Base-by-base conservation (phyloP, 2,797 vertebrate species). In the Ctenosaura bakeri region DNA sequence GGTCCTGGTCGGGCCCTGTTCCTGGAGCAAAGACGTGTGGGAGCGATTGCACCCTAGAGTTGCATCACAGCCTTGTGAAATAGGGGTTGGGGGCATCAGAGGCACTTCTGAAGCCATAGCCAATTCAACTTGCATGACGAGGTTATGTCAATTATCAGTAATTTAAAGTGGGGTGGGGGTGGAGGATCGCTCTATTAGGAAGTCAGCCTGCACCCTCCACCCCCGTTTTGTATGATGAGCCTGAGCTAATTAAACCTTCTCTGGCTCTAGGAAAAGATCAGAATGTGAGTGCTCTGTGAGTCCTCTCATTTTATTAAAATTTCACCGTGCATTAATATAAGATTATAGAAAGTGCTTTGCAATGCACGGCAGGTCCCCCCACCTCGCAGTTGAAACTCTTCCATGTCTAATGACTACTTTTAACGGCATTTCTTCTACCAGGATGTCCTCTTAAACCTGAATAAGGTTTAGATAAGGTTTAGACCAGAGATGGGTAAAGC, bases 191-290 rank as follows among this genome's bases (percentile, higher is more conserved):
- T 94, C 93, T 96, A 95, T 95, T 94, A 93, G 92, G 87, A 91
- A 94, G 94, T 94, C 94, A 95, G 90, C 91, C 91, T 20, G 14
- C 52, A 12, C 32, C n/a, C 93, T 90, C 89, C 89, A 92, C 94
- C 93, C 64, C 52, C 77, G 93, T 94, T 93, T 91, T 95, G 94
- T 96, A 92, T 95, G 95, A 95, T 93, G 90, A 96, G 88, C 94
- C 95, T 90, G 92, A 94, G 89, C 93, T 97, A 97, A 97, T 97
- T 96, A 97, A 96, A 93, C 93, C 94, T 80, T 93, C 90, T 95
- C 93, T 95, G 92, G 90, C 90, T 96, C 90, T 91, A 90, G 92
- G 93, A 95, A 96, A 96, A 96, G 91, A 96, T 95, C 95, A 96
- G 96, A 96, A 96, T 95, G 94, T 93, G 92, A 95, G 90, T 89